A percentile compares a stretch with the other conserved stretches of the same genome.
phyloP scores from a whole-genome alignment of 2,888 invertebrate species.

The Gastrophysa polygoni region DNA sequence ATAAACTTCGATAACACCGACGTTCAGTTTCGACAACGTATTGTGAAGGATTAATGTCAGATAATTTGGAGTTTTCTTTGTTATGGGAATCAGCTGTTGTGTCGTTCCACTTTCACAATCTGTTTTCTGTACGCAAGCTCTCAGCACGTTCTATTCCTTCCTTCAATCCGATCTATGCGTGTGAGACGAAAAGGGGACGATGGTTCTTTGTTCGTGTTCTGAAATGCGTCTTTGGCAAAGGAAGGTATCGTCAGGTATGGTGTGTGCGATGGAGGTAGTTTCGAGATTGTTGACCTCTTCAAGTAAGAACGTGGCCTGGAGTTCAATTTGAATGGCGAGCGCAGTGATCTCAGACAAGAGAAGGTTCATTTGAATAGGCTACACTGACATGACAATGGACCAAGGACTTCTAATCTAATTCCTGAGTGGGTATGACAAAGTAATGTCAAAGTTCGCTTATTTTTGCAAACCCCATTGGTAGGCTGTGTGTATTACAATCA shows the following conservation, averaged over 20 bases:
- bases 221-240: slow-evolving; percentile 25
- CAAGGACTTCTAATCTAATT: no score
- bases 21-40: no score
- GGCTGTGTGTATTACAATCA: no score
- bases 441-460: no score
- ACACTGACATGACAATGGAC: no score
- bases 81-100: slow-evolving; percentile 59
- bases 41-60: not conserved
- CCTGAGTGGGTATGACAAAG: no score
- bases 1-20: no score
- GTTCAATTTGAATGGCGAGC: no score
- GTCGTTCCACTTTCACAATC: slow-evolving; percentile 37
- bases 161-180: slow-evolving; percentile 18
- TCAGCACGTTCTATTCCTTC: slow-evolving; percentile 33
- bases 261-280: slow-evolving; percentile 25
- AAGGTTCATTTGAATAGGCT: no score
- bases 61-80: slow-evolving; percentile 47
- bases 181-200: slow-evolving; percentile 25
- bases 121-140: slow-evolving; percentile 43
- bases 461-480: no score
- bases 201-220: slow-evolving; percentile 33
- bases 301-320: slow-evolving; percentile 9
- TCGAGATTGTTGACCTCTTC: slow-evolving; percentile 48
- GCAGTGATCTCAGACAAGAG: no score
- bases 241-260: slow-evolving; percentile 16